These are phyloP conservation scores for Gonocerus acuteangulatus DNA, from an alignment of 2,888 invertebrate genomes.

Conservation along the genomic window DNA sequence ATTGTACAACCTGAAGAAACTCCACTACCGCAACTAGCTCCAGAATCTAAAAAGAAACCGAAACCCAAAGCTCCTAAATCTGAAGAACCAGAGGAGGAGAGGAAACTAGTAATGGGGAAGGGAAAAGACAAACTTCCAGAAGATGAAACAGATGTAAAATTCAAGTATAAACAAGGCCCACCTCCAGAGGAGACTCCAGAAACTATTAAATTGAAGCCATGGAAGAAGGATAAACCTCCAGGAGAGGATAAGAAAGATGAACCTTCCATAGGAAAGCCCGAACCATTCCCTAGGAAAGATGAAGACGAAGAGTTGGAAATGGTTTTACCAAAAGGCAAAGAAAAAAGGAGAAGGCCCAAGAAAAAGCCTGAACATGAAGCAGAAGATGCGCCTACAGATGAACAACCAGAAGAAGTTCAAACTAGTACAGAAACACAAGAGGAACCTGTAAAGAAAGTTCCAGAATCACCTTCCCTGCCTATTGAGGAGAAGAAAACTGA, in stretches of 20 bases:
- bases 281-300: conserved; percentile 40
- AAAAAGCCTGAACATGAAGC: conserved; percentile 8
- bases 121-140: conserved; percentile 38
- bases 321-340: conserved; percentile 37
- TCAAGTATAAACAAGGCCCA: conserved; percentile 44
- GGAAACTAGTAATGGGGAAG: conserved; percentile 37
- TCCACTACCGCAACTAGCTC: conserved; percentile 19
- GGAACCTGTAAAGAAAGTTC: background rate
- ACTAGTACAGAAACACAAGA: background rate
- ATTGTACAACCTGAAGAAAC: conserved; percentile 7
- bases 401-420: background rate
- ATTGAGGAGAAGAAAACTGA: conserved; percentile 37
- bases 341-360: conserved; percentile 24
- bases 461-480: no score
- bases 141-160: conserved; percentile 42
- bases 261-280: conserved; percentile 37
- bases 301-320: conserved; percentile 38
- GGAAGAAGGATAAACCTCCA: conserved; percentile 42
- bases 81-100: conserved; percentile 37
- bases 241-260: conserved; percentile 39
- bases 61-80: conserved; percentile 25
- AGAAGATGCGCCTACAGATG: conserved; percentile 18
- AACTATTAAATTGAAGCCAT: conserved; percentile 42
- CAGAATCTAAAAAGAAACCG: conserved; percentile 22
- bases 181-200: conserved; percentile 43